Evolutionary conservation across 2,888 invertebrate genomes (phyloP).

Genomic region (Drosophila prostipennis): DNA sequence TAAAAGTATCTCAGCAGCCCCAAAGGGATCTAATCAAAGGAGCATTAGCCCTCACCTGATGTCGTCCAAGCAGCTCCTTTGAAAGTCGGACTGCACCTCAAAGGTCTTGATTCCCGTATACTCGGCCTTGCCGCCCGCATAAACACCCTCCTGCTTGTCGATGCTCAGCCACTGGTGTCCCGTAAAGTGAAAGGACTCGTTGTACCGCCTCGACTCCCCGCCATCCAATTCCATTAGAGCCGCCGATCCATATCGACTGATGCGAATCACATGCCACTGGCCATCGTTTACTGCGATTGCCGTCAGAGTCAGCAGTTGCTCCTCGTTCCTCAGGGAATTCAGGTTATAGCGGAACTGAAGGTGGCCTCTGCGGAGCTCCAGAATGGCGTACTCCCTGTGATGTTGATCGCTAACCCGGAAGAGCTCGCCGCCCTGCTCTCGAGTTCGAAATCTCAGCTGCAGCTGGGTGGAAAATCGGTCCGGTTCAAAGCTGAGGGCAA

Average conservation of each 20-base stretch:
- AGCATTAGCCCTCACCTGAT: conserved; percentile 82
- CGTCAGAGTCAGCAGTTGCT: conserved; percentile 93
- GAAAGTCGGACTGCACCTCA: conserved; percentile 96
- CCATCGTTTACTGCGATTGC: conserved; percentile 96
- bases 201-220: conserved; percentile 95
- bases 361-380: conserved; percentile 91
- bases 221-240: conserved; percentile 96
- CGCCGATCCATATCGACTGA: conserved; percentile 95
- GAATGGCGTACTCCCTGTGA: conserved; percentile 95
- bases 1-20: too few relatives aligned
- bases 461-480: conserved; percentile 96
- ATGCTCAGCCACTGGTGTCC: conserved; percentile 96
- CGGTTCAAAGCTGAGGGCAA: conserved; percentile 96
- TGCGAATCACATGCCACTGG: conserved; percentile 97
- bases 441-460: conserved; percentile 95
- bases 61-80: conserved; percentile 91
- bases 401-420: conserved; percentile 97
- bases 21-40: neutral
- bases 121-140: conserved; percentile 97
- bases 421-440: conserved; percentile 95
- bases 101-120: conserved; percentile 96
- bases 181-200: conserved; percentile 94
- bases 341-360: conserved; percentile 96
- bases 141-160: conserved; percentile 96
- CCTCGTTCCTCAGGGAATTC: conserved; percentile 94